Conservation (phyloP, 92 coral and sea anemone genomes). For the Zoanthus sociatus region DNA sequence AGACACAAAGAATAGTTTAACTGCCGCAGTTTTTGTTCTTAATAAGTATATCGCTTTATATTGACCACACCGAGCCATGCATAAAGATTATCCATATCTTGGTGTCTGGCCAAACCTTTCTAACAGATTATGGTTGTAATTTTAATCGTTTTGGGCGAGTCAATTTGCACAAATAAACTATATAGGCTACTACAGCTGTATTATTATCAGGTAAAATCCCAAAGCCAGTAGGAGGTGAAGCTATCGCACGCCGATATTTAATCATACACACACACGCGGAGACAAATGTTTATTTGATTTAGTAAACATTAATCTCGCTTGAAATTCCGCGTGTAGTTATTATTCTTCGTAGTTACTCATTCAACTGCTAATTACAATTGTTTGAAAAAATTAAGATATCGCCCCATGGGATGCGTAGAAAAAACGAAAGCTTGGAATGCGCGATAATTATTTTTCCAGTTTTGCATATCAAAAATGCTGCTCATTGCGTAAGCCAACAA, state of each 20-base stretch:
- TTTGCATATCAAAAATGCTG: conserved; percentile 64
- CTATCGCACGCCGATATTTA: conserved; percentile 42
- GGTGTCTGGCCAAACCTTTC: not conserved
- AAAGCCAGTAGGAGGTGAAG: not conserved
- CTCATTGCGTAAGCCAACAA: conserved; percentile 62
- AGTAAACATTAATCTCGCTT: conserved; percentile 28
- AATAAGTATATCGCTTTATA: not conserved
- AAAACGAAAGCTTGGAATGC: conserved; percentile 50
- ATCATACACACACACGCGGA: conserved; percentile 30
- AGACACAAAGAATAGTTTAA: not conserved
- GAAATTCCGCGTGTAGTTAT: conserved; percentile 66
- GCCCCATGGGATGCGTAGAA: conserved; percentile 55
- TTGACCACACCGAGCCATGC: conserved; percentile 15
- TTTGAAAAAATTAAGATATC: conserved; percentile 57
- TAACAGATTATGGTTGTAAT: not conserved
- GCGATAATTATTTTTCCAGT: conserved; percentile 5
- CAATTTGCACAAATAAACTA: not conserved
- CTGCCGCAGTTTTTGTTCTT: not conserved
- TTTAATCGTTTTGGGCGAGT: not conserved
- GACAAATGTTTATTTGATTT: conserved; percentile 12
- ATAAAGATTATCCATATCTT: not conserved
- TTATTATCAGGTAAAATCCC: not conserved
- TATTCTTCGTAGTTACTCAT: conserved; percentile 38
- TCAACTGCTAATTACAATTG: conserved; percentile 69
- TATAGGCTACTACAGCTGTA: not conserved